Base-by-base conservation (phyloP, 2,797 vertebrate genomes). In the Sibirionetta formosa region DNA sequence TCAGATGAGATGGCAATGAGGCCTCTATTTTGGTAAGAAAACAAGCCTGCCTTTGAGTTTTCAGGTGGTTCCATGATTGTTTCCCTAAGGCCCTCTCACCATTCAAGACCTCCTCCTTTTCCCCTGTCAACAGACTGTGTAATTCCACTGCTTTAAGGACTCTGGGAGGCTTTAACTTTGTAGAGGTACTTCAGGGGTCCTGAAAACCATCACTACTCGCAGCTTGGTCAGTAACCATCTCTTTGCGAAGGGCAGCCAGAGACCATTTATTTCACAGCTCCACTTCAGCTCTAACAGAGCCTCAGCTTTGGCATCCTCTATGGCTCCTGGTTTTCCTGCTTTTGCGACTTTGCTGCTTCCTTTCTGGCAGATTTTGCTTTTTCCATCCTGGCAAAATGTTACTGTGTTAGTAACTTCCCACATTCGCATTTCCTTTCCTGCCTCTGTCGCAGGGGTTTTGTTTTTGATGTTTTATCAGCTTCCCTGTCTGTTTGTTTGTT, bases 1-100 rank as follows among this genome's bases (percentile, higher is more conserved):
- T 75, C 82, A 65, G 48, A 58, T 48, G 76, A 44, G 71, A 26
- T 38, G 60, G 61, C 78, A 91, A 1, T 8, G 54, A 75, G 31
- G 54, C 42, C 69, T 76, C 58, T 88, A 7, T 90, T 88, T 94
- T 76, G 54, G 24, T 86, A 83, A 63, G n/a, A 87, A 71, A 87
- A 40, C 46, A 72, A 88, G 7, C 9, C 56, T 27, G 35, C 33
- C 58, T 85, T 57, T 51, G 82, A 69, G 61, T 85, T 87, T 78
- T 56, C 33, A 57, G 38, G 16, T 42, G 26, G 18, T 60, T 92
- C 58, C 14, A 9, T 3, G 29, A 4, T 40, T 35, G 8, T 69
- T 75, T 56, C 35, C 31, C 11, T 18, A 40, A 82, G 23, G 36
- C 35, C 20, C 27, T 58, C 58, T 65, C 9, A 2, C 29, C 69